Percentiles rank a stretch among this genome's conserved stretches.
phyloP scores from a whole-genome alignment of 2,797 vertebrate genomes.

The Gephyroberyx darwinii region DNA sequence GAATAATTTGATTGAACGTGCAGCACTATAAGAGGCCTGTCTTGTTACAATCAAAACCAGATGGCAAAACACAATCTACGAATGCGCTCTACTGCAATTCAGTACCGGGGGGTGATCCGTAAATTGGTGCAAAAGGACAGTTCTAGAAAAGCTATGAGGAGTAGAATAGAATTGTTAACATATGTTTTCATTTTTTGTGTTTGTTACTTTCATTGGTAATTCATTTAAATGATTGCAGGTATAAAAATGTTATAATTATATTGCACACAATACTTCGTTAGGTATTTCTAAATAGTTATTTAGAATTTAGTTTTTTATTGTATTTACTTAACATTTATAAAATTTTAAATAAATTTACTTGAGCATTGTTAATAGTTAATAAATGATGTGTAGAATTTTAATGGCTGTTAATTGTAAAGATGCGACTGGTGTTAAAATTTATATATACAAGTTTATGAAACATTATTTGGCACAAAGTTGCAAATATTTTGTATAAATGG shows the following conservation, averaged over 20 bases:
- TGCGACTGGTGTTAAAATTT: neutral
- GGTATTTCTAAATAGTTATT: neutral
- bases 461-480: neutral
- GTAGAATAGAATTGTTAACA: too few species aligned
- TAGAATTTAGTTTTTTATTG: too few species aligned
- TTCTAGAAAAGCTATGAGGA: constrained; percentile 7
- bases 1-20: constrained; percentile 2
- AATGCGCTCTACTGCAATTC: constrained; percentile 20
- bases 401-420: neutral
- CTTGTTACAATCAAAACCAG: constrained; percentile 11
- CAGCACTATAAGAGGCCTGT: neutral
- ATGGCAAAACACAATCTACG: constrained; percentile 19
- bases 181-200: neutral
- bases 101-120: constrained; percentile 24
- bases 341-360: neutral
- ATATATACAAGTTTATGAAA: neutral
- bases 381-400: neutral
- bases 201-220: neutral
- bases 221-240: neutral
- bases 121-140: constrained; percentile 36
- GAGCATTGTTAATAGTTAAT: neutral
- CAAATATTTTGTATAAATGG: neutral
- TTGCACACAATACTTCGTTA: too few species aligned
- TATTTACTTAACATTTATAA: too few species aligned
- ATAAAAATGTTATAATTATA: neutral